Base-by-base conservation (phyloP, 2,888 invertebrate genomes). In the Drosophila paramelanica region DNA sequence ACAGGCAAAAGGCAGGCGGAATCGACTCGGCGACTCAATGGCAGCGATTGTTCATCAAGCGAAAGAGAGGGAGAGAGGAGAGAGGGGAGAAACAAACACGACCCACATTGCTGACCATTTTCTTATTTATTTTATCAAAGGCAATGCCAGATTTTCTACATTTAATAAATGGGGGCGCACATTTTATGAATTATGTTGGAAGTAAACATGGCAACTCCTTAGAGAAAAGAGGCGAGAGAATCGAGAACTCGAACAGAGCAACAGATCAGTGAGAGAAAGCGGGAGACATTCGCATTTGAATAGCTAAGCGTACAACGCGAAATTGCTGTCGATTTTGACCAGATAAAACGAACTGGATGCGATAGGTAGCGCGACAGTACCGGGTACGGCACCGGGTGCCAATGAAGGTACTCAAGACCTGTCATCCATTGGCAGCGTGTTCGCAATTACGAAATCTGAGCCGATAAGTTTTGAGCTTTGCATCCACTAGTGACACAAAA, bases 121-220 rank as follows among this genome's bases (percentile, higher is more conserved):
- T 84, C 74, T 81, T 81, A 81, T 78, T 78, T 78, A 77, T 67
- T 71, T 87, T 84, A 81, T 87, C 76, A 81, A 84, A 78, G 69
- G 52, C 78, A 75, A 68, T 69, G 66, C 58, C 60, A 81, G 81
- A 84, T 82, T 81, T 76, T 70, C 79, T 53, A 78, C 73, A 70
- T 76, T 86, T 86, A 81, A 83, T 87, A 84, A 87, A 84, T 86
- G 84, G 75, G 83, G 75, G 72, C 57, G 62, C 67, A 69, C 73
- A 68, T 72, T 74, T 72, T 74, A 77, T 75, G 77, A 74, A 59
- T 68, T 82, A 80, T 62, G 62, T 59, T 65, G 60, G 64, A 59
- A 59, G 46, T 33, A 38, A 53, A 55, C 27, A 43, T 10, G 36
- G 14, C 14, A 60, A 23, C 20, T 25, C 41, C 25, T 41, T 31